Conservation (phyloP, 2,888 invertebrate genomes). For the Scaptomyza parva region DNA sequence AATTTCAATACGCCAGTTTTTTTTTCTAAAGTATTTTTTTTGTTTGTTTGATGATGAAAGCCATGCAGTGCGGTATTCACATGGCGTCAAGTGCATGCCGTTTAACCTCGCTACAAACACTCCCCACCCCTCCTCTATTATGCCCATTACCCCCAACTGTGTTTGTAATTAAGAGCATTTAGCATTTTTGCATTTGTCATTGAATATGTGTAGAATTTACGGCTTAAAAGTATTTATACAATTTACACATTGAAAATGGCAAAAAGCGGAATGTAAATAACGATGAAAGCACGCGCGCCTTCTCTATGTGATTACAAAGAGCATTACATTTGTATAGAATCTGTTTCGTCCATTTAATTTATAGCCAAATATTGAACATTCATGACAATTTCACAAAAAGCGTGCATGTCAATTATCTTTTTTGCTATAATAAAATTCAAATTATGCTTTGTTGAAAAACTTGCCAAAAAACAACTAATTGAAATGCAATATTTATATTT, state of each 20-base stretch:
- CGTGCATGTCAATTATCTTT: not conserved
- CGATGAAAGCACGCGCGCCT: too few species aligned
- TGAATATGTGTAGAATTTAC: slow-evolving; percentile 3
- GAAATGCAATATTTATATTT: not conserved
- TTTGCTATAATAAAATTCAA: not conserved
- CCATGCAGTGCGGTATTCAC: slow-evolving; percentile 25
- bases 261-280: slow-evolving; percentile 1
- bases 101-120: slow-evolving; percentile 26
- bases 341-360: not conserved
- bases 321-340: not conserved
- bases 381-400: not conserved
- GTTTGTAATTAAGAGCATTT: slow-evolving; percentile 37
- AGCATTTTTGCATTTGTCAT: slow-evolving; percentile 30
- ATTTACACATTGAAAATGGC: not conserved
- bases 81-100: slow-evolving; percentile 35
- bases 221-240: not conserved
- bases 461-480: not conserved
- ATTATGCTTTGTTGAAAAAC: not conserved
- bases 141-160: slow-evolving; percentile 8
- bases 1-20: slow-evolving; percentile 51
- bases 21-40: not conserved
- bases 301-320: too few species aligned
- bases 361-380: not conserved
- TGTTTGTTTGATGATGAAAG: slow-evolving; percentile 28
- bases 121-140: not conserved